Base-by-base conservation (phyloP, 2,888 invertebrate species). In the Cephus runcator region DNA sequence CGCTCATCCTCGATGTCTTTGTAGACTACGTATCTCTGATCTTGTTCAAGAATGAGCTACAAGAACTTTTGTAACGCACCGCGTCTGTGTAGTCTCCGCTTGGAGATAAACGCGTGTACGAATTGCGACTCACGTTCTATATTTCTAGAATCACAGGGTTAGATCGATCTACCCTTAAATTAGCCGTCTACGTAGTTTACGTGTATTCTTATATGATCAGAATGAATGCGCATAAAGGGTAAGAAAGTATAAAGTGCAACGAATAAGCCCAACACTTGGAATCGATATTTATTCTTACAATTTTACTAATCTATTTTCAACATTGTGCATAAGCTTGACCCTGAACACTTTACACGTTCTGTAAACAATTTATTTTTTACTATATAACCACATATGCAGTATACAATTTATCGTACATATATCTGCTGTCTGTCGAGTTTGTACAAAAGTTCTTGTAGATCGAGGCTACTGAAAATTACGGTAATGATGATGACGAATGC, bases 371-470 rank as follows among this genome's bases (percentile, higher is more conserved):
- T 30, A 71, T 71, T 71, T 71, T 30, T 71, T 33, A 31, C 31
- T 15, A 71, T 30, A 11, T 30, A 33, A 9, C 30, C 71, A 15
- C 23, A 30, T 33, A 34, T 4, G 31, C 15, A 71, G 34, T 71
- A 71, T 30, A 15, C 71, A 71, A 71, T 71, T 30, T 33, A 15
- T 71, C 71, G 34, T 71, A 23, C 31, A 30, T 34, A 4, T 34
- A 23, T 33, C 6, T 30, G 30, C 34, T 56, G 56, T 56, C 23
- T 56, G 23, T 23, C 56, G 23, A 23, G 23, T 56, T 56, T 56
- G 9, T 69, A 75, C 79, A 80, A 81, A 81, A 80, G 79, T 78
- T 80, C 79, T 81, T 80, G 79, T 80, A 78, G 79, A 69, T 78
- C 75, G 40, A 76, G 73, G 75, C 75, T 81, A 79, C 73, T 77